Conservation (phyloP, 1,140 invertebrate genomes). For the honey bee (Apis mellifera) region Amel_HAv3.1 CM009938.2:658501-659000, state of each 20-base stretch:
- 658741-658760: not conserved
- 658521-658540: not conserved
- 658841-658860: not conserved
- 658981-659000: not conserved
- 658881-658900: not conserved
- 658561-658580: not conserved
- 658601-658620: constrained; percentile 50
- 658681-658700: constrained; percentile 10
- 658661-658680: constrained; percentile 43
- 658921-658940: not conserved
- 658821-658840: constrained; percentile 1
- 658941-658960: not conserved
- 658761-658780: not conserved
- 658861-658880: not conserved
- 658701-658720: constrained; percentile 14
- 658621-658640: not conserved
- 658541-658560: not conserved
- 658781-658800: not conserved
- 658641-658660: constrained; percentile 39
- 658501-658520: not conserved
- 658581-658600: constrained; percentile 20
- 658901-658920: constrained; percentile 12
- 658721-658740: not conserved
- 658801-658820: not conserved
- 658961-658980: not conserved